Base-by-base conservation (phyloP, 2,888 invertebrate genomes). In the Pomacea canaliculata region DNA sequence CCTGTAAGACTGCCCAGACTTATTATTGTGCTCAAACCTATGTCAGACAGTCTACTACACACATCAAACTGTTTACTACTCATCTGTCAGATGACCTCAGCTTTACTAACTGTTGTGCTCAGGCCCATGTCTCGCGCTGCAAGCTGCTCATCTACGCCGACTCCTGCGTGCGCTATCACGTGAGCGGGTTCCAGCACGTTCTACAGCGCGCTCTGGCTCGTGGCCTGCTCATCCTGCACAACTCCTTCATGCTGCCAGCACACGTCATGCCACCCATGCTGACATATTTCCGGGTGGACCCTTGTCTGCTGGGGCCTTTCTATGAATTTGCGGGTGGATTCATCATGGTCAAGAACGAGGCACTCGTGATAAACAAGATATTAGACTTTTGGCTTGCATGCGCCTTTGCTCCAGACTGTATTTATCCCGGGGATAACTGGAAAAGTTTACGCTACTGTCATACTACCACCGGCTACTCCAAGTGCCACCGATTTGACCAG, bases 401-500 rank as follows among this genome's bases (percentile, higher is more conserved):
- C 12, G 73, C 73, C 18, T 73, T 73, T 66, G 65, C 73, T 23
- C 66, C 73, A 10, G 13, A 27, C 4, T 73, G 73, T 56, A n/a
- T 73, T 27, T 73, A 66, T 37, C 73, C 73, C 3, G 37, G 37
- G 37, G 56, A 46, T 60, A n/a, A 9, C 16, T 23, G 37, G 7
- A 66, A 66, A 7, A 18, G 56, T 5, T 23, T 18, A n/a, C n/a
- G 49, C 5, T 73, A 51, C 56, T 73, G 73, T 27, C 13, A 66
- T 13, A 13, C 8, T n/a, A n/a, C n/a, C 56, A 16, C 48, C 3
- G 1, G 18, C 9, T 73, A 73, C 37, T 73, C 63, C 10, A 62
- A n/a, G 37, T 73, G 73, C 46, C 73, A 73, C 19, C 49, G 73
- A 51, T 73, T 56, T 49, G 73, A 73, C 73, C 73, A 73, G 37